A percentile compares a stretch with the other conserved stretches of the same genome.
phyloP scores from a whole-genome alignment of 2,888 invertebrate genomes.

The Galerucella calmariensis region DNA sequence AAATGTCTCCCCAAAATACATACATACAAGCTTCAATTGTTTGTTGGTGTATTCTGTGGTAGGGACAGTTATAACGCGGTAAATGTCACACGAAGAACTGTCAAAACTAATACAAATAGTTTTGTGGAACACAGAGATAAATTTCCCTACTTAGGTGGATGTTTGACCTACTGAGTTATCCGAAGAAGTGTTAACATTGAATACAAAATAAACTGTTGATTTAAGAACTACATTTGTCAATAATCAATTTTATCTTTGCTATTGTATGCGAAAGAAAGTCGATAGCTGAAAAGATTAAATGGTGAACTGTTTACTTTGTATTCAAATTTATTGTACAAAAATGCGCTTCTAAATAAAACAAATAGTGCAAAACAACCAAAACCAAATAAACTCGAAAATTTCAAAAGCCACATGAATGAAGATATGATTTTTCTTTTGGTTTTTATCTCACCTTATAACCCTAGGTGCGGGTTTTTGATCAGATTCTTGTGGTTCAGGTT shows the following conservation, averaged over 20 bases:
- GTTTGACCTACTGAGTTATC: neutral
- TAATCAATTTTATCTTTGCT: too few relatives aligned
- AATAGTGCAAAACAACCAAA: conserved; percentile 30
- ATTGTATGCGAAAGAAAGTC: too few relatives aligned
- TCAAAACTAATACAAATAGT: neutral
- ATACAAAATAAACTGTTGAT: neutral
- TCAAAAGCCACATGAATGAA: conserved; percentile 42
- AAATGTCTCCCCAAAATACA: too few relatives aligned
- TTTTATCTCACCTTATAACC: conserved; percentile 63
- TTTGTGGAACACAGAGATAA: neutral
- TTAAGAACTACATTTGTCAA: too few relatives aligned
- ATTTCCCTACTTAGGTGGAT: neutral
- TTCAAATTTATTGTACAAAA: neutral
- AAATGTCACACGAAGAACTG: neutral
- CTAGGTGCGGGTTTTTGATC: conserved; percentile 59
- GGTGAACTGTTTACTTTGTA: neutral
- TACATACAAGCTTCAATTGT: too few relatives aligned
- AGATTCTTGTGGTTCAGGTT: conserved; percentile 54
- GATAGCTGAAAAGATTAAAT: too few relatives aligned
- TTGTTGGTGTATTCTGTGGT: too few relatives aligned
- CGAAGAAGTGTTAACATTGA: neutral
- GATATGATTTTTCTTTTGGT: conserved; percentile 50
- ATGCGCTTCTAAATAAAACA: neutral
- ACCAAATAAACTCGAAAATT: conserved; percentile 22
- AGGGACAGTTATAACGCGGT: too few relatives aligned